These are phyloP conservation scores for Ceratotherium simum DNA, from an alignment of 2,113 vertebrate species.

Conservation along the genomic window DNA sequence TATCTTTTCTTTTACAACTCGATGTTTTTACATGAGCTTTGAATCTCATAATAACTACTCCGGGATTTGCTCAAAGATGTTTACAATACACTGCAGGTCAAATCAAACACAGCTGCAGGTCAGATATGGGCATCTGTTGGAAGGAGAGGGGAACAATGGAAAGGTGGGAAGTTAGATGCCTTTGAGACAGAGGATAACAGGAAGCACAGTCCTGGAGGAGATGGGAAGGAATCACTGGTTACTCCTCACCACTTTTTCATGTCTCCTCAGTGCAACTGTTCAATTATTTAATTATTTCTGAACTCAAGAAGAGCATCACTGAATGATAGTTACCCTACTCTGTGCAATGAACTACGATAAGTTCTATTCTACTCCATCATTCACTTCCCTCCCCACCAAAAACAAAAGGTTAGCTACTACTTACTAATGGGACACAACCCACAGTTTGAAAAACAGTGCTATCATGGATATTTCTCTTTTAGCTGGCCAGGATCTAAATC, in stretches of 20 bases:
- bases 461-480: not conserved
- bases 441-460: not conserved
- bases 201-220: not conserved
- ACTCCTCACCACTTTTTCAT: constrained; percentile 29
- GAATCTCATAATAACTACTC: constrained; percentile 7
- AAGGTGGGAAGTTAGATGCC: not conserved
- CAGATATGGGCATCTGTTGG: not conserved
- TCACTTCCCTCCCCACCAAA: not conserved
- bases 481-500: not conserved
- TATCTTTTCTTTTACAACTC: not conserved
- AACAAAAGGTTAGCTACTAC: not conserved
- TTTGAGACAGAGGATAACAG: not conserved
- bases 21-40: not conserved
- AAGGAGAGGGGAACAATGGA: not conserved
- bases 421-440: not conserved
- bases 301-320: not conserved
- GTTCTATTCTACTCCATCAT: not conserved
- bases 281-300: constrained; percentile 11
- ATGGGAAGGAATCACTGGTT: not conserved
- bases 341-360: not conserved
- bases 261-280: not conserved
- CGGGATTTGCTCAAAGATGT: constrained; percentile 35
- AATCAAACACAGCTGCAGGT: not conserved
- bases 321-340: not conserved
- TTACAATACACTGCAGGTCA: constrained; percentile 6